phyloP scores from a whole-genome alignment of 2,888 invertebrate genomes.

The Tetropium fuscum region DNA sequence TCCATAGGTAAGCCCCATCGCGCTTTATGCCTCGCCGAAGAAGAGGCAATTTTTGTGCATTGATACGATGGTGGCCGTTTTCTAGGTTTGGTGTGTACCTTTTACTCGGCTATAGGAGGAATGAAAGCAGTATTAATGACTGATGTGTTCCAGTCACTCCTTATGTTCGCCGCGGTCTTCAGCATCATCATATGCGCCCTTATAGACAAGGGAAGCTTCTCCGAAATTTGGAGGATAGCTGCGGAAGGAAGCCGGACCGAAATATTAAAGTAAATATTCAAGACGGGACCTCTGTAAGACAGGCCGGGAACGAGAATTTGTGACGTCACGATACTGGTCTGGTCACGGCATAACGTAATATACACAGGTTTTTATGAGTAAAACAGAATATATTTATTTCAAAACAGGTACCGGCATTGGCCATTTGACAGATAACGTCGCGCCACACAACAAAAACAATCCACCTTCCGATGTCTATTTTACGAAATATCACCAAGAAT shows the following conservation, averaged over 20 bases:
- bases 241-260: conserved; percentile 77
- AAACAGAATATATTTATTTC: conserved; percentile 6
- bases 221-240: conserved; percentile 79
- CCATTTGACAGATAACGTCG: too few species aligned
- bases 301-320: too few species aligned
- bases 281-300: too few species aligned
- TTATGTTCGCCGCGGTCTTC: conserved; percentile 88
- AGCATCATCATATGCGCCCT: conserved; percentile 82
- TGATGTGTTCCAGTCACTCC: conserved; percentile 84
- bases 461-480: too few species aligned
- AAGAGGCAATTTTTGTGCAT: too few species aligned
- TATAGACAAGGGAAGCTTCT: conserved; percentile 77
- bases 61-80: too few species aligned
- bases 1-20: conserved; percentile 74
- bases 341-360: too few species aligned
- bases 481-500: too few species aligned
- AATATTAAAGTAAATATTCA: conserved; percentile 71
- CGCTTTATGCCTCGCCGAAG: too few species aligned
- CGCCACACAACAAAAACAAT: too few species aligned
- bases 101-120: conserved; percentile 89
- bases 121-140: conserved; percentile 93
- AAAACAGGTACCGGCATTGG: too few species aligned
- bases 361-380: not conserved
- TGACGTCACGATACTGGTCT: too few species aligned
- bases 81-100: conserved; percentile 80